phyloP scores from a whole-genome alignment of 2,888 invertebrate genomes.

The Lasioglossum marginatum region DNA sequence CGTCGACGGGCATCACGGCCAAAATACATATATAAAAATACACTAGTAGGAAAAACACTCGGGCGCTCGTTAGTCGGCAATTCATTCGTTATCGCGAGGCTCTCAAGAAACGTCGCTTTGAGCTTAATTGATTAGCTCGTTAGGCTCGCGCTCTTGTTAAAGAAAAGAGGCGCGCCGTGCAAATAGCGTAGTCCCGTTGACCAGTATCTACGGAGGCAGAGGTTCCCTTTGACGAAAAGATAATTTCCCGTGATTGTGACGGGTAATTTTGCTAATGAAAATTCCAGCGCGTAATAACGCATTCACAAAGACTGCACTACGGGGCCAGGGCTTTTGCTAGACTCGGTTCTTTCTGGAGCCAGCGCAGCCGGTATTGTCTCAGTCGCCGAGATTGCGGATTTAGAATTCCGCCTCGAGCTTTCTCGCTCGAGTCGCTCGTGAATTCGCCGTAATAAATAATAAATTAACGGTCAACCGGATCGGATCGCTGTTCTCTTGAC shows the following conservation, averaged over 20 bases:
- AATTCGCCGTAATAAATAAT: neutral
- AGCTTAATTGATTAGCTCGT: conserved; percentile 20
- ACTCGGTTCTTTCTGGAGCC: neutral
- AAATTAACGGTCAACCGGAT: neutral
- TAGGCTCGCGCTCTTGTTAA: conserved; percentile 11
- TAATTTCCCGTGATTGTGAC: conserved; percentile 29
- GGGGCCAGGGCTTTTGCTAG: neutral
- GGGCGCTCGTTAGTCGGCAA: conserved; percentile 4
- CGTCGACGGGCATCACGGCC: neutral
- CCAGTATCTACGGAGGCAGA: neutral
- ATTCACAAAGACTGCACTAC: conserved; percentile 25
- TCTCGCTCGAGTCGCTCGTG: neutral
- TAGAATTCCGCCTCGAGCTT: neutral
- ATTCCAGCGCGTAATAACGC: conserved; percentile 28
- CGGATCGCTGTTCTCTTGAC: neutral
- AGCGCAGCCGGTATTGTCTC: conserved; percentile 1
- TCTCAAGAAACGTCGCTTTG: neutral
- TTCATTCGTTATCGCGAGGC: conserved; percentile 6
- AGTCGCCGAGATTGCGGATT: conserved; percentile 14
- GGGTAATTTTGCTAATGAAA: conserved; percentile 29
- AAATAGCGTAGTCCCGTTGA: conserved; percentile 13
- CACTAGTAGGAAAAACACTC: neutral
- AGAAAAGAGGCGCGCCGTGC: conserved; percentile 24
- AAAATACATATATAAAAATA: neutral
- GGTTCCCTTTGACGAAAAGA: conserved; percentile 15